Evolutionary conservation across 2,113 vertebrate genomes (phyloP), one percentile per base, ranked within the genome.

Genomic region (Paralichthys olivaceus): DNA sequence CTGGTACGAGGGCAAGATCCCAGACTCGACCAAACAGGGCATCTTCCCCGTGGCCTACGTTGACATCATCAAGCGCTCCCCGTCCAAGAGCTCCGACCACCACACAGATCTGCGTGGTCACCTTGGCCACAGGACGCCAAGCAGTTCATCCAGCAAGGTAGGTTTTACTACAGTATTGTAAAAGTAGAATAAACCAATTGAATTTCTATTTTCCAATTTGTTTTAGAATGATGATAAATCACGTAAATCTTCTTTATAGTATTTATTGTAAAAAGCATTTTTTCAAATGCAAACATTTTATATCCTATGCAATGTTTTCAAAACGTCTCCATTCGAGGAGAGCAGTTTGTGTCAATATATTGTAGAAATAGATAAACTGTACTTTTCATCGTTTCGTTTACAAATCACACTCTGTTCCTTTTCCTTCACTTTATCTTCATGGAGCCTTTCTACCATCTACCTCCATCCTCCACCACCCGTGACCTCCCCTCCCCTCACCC

Each of bases 41-140:
- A 99, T 99, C 92, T 99, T 99, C 90, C 98, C 98, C 0, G 95
- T 98, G 62, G 96, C 97, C 77, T 99, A 99, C 2, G 96, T 99
- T 45, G 96, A 99, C 92, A 91, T 97, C 43, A 34, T 97, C 84
- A 98, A 96, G 89, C 96, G 94, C 85, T 97, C 95, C 9, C 78
- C 93, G 15, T 89, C 94, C 81, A 96, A 95, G 92, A 95, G 94
- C 81, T 91, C 93, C 54, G 70, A 94, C 72, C 96, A 95, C 54
- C 96, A 95, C 64, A 90, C 94, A 6, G 96, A 96, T 71, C 93
- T 94, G 43, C 95, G 96, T 73, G 94, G 93, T 84, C 96, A 95
- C 84, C 95, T 94, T 55, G 94, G 95, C 75, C 95, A 94, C 79
- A 95, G 94, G 90, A 94, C 95, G 76, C 94, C 96, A 61, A 92